Evolutionary conservation across 1,140 invertebrate species (phyloP), one percentile per base, ranked within the genome.

Genomic region (Heliconius himera): DNA sequence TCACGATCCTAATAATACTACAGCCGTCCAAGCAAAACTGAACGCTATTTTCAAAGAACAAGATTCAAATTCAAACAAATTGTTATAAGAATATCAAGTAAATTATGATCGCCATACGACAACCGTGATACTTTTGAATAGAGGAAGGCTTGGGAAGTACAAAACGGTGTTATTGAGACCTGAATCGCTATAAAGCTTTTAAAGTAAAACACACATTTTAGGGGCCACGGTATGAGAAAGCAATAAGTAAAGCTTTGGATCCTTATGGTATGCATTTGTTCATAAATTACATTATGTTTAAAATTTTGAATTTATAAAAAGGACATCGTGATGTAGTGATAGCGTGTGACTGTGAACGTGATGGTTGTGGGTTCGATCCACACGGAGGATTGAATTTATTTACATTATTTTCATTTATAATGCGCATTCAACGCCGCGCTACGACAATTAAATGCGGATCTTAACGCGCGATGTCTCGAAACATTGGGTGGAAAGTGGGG

Each of bases 101-200:
- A 76, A 80, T 80, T 80, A 80, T 80, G 79, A 80, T 80, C 70
- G 70, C 49, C 79, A 66, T 76, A 66, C 74, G 79, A 80, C 79
- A 73, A 38, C 54, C 78, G 76, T 77, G 78, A 75, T 80, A 74
- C 77, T 77, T 77, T 72, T 79, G 78, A 79, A 79, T 79, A 75
- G 71, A 78, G 71, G 77, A 78, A 70, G 54, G 77, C 38, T 73
- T 56, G 49, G 33, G 54, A 70, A 51, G 78, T 38, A 79, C 77
- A 78, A 79, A 76, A 74, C 72, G 29, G 54, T 66, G 76, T 77
- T 77, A 77, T 77, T 77, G 76, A 77, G 60, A 77, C 75, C 46
- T 70, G 75, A 76, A 49, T 49, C 38, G 9, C 73, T 74, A 54
- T 33, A 73, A 66, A 71, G 70, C 70, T 71, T 71, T 71, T 71